Base-by-base conservation (phyloP, 2,888 invertebrate genomes). In the Noctua janthe region DNA sequence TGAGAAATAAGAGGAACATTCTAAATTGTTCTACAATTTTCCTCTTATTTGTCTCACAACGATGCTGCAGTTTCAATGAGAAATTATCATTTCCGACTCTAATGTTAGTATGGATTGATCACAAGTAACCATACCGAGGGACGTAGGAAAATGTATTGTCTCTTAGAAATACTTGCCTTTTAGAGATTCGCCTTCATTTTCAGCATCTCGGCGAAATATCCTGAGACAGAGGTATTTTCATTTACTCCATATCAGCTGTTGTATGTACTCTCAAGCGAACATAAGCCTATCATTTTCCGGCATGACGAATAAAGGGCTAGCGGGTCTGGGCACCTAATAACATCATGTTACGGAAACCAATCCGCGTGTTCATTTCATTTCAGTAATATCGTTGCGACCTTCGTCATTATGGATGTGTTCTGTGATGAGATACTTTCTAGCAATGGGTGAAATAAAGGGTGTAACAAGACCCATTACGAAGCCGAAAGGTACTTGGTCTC, bases 251-350 rank as follows among this genome's bases (percentile, higher is more conserved):
- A 78, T 82, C 69, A 47, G n/a, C 35, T 78, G 39, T 78, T 69
- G 54, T 77, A 70, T 54, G 62, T 49, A 54, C 56, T 78, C 78
- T 35, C 72, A 62, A 62, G 39, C 8, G 47, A 49, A 62, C n/a
- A 49, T 78, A 84, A 84, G 74, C 80, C 66, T 71, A 71, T 79
- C 39, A 83, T 83, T 84, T 74, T 64, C 71, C 66, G 80, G 29
- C 62, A 66, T 80, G 82, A 54, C 35, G 84, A 71, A 84, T 84
- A 80, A 74, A 74, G 62, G 17, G 54, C 66, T 47, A 62, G 47
- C 56, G 59, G 51, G n/a, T 29, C 80, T 83, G 64, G 56, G n/a
- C 66, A 80, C 74, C 74, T 74, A 84, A 85, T 78, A 85, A 49
- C 47, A 71, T 80, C 54, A 29, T 69, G 79, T 83, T 39, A 39